Base-by-base conservation (phyloP, 2,888 invertebrate species). In the Rhamnusium bicolor region DNA sequence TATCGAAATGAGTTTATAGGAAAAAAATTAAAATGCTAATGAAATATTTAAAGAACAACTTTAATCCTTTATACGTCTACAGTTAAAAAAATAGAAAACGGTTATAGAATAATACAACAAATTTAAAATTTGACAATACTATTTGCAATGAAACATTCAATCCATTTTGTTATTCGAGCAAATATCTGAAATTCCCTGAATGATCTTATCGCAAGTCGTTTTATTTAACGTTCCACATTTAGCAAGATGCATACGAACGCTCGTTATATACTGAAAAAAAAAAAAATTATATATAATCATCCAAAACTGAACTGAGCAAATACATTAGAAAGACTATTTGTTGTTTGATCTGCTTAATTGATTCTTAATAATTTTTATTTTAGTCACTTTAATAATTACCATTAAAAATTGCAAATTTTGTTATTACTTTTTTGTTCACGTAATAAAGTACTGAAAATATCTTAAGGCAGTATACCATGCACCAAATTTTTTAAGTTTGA, bases 161-260 rank as follows among this genome's bases (percentile, higher is more conserved):
- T 10, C 51, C 16, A 19, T 12, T 12, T 68, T 14, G 12, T 40
- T 58, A 54, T 56, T 27, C 24, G 8, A 61, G 27, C 74, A 74
- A 56, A 79, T 62, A 58, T 76, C 49, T 21, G 71, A 72, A 58
- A 85, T 81, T 46, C 84, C 85, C 65, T 84, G 73, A 24, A 86
- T 80, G 47, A 87, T 84, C 29, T 80, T 78, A 81, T 87, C 86
- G 73, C 86, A 86, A n/a, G 82, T 83, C 80, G 83, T 83, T 80
- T 85, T 85, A 77, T 83, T 84, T 19, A 87, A 71, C 24, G 79
- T 80, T 5, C 85, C 83, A 74, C 85, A 85, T 78, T 86, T 87
- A 0, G 87, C 86, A 84, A 92, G 84, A 86, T 91, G 90, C 81
- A 91, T 91, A 5, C 88, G 85, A 0, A 90, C 84, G 77, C 91